Evolutionary conservation across 2,797 vertebrate genomes (phyloP).

Genomic region (Lepus oiostolus): DNA sequence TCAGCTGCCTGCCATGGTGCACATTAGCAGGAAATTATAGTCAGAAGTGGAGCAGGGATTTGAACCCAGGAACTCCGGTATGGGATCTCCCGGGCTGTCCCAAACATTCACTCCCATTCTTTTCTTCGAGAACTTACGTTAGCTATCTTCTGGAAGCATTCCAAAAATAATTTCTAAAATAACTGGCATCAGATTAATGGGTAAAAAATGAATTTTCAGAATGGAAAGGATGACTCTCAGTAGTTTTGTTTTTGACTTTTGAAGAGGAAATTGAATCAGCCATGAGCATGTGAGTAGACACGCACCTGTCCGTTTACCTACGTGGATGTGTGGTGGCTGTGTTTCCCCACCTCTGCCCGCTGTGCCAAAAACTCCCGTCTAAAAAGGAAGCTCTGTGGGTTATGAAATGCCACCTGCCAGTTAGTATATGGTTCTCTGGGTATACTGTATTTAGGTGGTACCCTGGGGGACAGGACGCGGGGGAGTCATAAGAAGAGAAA

Average conservation of each 20-base stretch:
- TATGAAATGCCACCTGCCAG: constrained; percentile 72
- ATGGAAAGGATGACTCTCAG: neutral
- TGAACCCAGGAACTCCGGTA: too few species aligned
- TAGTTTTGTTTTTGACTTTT: neutral
- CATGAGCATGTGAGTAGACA: too few species aligned
- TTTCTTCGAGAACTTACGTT: neutral
- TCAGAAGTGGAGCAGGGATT: too few species aligned
- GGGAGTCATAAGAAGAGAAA: constrained; percentile 73
- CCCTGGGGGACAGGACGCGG: constrained; percentile 76
- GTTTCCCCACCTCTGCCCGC: neutral
- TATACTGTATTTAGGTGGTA: constrained; percentile 16
- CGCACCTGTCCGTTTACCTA: rapidly evolving
- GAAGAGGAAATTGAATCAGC: neutral
- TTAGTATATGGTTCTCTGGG: neutral
- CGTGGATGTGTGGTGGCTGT: neutral
- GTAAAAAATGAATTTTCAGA: neutral
- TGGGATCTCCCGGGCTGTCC: too few species aligned
- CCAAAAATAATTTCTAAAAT: neutral
- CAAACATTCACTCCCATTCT: neutral
- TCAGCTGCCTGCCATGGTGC: too few species aligned
- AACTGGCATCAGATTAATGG: neutral
- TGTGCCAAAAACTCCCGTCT: constrained; percentile 66
- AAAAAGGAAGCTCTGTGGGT: constrained; percentile 84
- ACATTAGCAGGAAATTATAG: too few species aligned
- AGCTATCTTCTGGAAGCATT: neutral